Evolutionary conservation across 2,113 vertebrate genomes (phyloP), one percentile per base, ranked within the genome.

Genomic region (Clarias magur): DNA sequence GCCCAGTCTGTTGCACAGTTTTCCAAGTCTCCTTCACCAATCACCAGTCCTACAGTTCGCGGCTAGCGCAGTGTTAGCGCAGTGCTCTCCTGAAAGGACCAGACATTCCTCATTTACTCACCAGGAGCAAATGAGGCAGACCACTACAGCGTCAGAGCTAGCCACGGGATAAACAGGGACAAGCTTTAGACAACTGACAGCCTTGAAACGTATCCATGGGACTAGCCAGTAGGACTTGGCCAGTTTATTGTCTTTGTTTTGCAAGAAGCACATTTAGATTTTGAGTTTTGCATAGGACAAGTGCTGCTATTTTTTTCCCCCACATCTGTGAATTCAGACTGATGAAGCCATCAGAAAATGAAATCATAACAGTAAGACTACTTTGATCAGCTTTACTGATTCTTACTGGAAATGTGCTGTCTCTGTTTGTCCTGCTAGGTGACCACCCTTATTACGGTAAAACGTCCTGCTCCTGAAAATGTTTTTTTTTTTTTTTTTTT

Each of bases 71-170:
- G 68, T 63, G 30, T 80, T 73, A 73, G 34, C 70, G 34, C 15
- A 19, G 34, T 38, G 34, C 15, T n/a, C 23, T 76, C 53, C 42
- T 53, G 23, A 76, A 76, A 76, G 9, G 23, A 54, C 48, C 7
- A 23, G 73, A 23, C 48, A 54, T 84, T 91, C 84, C 84, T 88
- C 83, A 65, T 88, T 91, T 88, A 89, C 80, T 89, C 84, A 89
- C 25, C 75, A 53, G 38, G 25, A 83, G 19, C n/a, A 54, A 27
- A 42, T 11, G 62, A 60, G 83, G 53, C n/a, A 15, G 54, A 42
- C 70, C n/a, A 48, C 34, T 57, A 76, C 34, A 78, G 34, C 62
- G 54, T 80, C 42, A 42, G 84, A 80, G 73, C 57, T 88, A 59
- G 54, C 27, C 82, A 76, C 42, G 86, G 72, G 65, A 78, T 68